Percentiles rank a stretch among this genome's conserved stretches.
Evolutionary conservation across 2,113 vertebrate genomes (phyloP).

Genomic region (Embiotoca jacksoni): DNA sequence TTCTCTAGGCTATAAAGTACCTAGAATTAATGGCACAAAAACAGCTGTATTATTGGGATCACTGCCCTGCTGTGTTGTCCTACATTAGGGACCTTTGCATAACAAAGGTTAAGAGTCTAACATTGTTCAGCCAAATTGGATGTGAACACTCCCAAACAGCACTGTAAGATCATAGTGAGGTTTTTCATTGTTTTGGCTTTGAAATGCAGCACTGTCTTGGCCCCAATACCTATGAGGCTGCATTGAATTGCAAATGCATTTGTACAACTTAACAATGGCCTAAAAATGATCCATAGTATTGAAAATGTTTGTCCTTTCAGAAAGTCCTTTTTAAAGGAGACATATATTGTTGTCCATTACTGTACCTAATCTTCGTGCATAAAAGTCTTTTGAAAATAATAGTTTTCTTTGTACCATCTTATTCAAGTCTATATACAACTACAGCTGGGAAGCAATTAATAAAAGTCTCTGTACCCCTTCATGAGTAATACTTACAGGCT

Average conservation of each 20-base stretch:
- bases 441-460: slow-evolving; percentile 31
- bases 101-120: neutral
- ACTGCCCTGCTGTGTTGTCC: neutral
- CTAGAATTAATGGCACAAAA: neutral
- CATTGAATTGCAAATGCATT: slow-evolving; percentile 38
- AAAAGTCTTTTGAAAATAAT: slow-evolving; percentile 19
- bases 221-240: neutral
- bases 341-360: slow-evolving; percentile 10
- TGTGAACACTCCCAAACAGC: neutral
- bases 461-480: slow-evolving; percentile 26
- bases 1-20: neutral
- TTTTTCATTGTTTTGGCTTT: neutral
- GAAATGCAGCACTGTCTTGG: slow-evolving; percentile 3
- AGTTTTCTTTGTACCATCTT: slow-evolving; percentile 20
- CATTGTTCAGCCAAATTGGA: neutral
- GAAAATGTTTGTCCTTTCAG: slow-evolving; percentile 25
- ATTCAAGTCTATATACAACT: slow-evolving; percentile 19
- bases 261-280: slow-evolving; percentile 31
- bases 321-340: neutral
- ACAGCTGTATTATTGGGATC: neutral
- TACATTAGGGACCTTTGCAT: neutral
- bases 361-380: slow-evolving; percentile 13
- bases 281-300: slow-evolving; percentile 47
- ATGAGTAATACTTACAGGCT: slow-evolving; percentile 37
- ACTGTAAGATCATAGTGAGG: neutral